Percentiles rank a stretch among this genome's conserved stretches.
phyloP scores from a whole-genome alignment of 2,113 vertebrate genomes.

The Brachyhypopomus occidentalis region DNA sequence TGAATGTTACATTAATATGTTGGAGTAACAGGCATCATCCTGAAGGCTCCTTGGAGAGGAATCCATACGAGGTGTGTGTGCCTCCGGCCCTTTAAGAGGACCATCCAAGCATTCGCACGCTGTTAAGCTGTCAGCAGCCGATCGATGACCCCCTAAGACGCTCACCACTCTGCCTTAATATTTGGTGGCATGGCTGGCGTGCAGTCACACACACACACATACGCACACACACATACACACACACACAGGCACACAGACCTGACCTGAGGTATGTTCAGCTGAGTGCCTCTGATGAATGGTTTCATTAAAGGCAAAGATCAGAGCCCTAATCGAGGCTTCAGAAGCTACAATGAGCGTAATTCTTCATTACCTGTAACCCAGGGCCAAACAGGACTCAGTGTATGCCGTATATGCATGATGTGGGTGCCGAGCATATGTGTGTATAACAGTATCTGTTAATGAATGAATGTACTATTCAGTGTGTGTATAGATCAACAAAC shows the following conservation, averaged over 20 bases:
- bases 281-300: conserved; percentile 53
- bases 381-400: conserved; percentile 34
- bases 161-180: conserved; percentile 35
- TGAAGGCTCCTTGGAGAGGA: conserved; percentile 32
- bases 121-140: conserved; percentile 41
- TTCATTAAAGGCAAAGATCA: conserved; percentile 56
- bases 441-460: conserved; percentile 11
- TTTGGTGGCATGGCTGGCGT: conserved; percentile 11
- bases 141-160: conserved; percentile 49
- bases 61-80: conserved; percentile 23
- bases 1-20: conserved; percentile 40
- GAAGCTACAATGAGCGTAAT: conserved; percentile 50
- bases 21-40: conserved; percentile 10
- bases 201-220: neutral
- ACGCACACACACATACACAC: neutral
- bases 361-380: conserved; percentile 52
- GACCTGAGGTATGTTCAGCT: conserved; percentile 45
- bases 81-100: conserved; percentile 33
- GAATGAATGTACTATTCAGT: conserved; percentile 5
- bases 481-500: neutral
- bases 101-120: conserved; percentile 28
- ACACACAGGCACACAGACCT: neutral
- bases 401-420: conserved; percentile 4
- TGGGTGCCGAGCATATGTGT: neutral
- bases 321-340: conserved; percentile 53